Percentiles rank a stretch among this genome's conserved stretches.
Conservation (phyloP, 2,888 invertebrate species). For the Eurois occulta region DNA sequence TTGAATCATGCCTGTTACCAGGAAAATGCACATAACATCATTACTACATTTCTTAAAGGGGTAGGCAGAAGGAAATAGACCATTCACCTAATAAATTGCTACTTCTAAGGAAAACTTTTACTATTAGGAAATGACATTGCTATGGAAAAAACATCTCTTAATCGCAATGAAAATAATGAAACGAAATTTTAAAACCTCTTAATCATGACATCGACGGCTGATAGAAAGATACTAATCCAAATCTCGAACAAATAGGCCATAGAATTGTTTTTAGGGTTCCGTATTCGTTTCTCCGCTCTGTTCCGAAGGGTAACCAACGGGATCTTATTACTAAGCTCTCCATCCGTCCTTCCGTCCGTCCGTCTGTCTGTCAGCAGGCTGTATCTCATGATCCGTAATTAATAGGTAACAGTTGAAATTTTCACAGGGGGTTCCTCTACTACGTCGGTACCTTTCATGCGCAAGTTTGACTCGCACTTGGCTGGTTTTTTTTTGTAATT, state of each 20-base stretch:
- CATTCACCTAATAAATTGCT: not conserved
- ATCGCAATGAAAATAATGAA: not conserved
- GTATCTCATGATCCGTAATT: too few species aligned
- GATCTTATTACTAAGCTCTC: too few species aligned
- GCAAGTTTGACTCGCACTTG: too few species aligned
- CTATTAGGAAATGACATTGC: not conserved
- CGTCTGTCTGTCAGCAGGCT: too few species aligned
- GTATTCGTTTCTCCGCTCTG: too few species aligned
- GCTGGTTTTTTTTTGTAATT: not conserved
- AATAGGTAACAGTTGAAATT: too few species aligned
- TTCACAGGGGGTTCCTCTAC: too few species aligned
- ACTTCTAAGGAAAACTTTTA: not conserved
- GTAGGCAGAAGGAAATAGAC: not conserved
- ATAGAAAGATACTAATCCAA: not conserved
- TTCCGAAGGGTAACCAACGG: too few species aligned
- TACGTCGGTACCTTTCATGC: too few species aligned
- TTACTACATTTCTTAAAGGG: not conserved
- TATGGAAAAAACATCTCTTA: not conserved
- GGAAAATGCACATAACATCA: not conserved
- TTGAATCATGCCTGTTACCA: not conserved
- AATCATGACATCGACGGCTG: not conserved
- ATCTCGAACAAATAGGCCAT: not conserved
- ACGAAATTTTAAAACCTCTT: not conserved
- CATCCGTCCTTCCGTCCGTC: too few species aligned
- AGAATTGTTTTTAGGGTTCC: not conserved